Conservation (phyloP, 1,140 invertebrate species). For the Diprion similis region DNA sequence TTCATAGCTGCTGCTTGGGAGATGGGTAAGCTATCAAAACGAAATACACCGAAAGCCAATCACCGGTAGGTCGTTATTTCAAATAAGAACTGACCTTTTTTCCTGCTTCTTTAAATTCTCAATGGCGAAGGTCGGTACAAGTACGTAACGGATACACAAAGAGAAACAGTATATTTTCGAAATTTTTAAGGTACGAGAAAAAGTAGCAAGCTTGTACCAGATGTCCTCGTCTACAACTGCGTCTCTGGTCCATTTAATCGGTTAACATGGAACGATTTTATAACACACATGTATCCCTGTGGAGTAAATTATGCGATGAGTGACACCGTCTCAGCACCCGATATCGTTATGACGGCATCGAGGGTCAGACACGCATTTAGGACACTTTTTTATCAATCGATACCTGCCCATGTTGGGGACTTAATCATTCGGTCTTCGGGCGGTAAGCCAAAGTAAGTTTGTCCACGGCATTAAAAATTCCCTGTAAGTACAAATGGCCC, state of each 20-base stretch:
- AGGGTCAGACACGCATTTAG: not conserved
- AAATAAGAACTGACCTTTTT: too few relatives aligned
- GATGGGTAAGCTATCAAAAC: constrained; percentile 12
- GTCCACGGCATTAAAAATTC: too few relatives aligned
- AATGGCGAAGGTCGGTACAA: too few relatives aligned
- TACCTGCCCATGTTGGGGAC: not conserved
- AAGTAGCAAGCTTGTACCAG: constrained; percentile 33
- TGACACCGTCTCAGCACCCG: constrained; percentile 80
- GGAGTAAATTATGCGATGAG: constrained; percentile 73
- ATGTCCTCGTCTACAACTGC: constrained; percentile 66
- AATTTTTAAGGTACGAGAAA: constrained; percentile 29
- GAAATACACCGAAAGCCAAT: not conserved
- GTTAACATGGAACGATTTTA: constrained; percentile 78
- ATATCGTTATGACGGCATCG: constrained; percentile 32
- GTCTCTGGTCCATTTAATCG: constrained; percentile 68
- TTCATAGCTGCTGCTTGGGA: constrained; percentile 30
- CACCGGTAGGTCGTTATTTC: too few relatives aligned
- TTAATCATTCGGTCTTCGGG: not conserved
- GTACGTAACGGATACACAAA: too few relatives aligned
- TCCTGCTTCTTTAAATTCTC: too few relatives aligned
- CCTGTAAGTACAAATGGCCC: too few relatives aligned
- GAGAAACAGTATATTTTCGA: too few relatives aligned
- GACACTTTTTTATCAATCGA: not conserved
- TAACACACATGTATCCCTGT: constrained; percentile 70
- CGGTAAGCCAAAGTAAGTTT: not conserved